Evolutionary conservation across 2,888 invertebrate species (phyloP).

Genomic region (Ectemnius cavifrons): DNA sequence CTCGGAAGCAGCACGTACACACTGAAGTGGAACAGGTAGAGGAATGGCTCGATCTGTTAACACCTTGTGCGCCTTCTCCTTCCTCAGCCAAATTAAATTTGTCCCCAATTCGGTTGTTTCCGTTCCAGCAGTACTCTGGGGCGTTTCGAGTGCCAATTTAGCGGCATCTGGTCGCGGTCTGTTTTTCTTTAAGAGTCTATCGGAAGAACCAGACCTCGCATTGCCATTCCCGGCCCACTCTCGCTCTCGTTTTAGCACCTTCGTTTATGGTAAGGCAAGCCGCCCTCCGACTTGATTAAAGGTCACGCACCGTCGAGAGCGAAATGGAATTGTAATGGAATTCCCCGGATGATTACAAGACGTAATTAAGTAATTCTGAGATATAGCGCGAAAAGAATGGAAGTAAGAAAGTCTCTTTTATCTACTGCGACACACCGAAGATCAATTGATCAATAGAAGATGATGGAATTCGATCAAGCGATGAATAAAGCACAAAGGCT

Average conservation of each 20-base stretch:
- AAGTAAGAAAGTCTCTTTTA: background rate
- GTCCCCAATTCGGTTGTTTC: slow-evolving; percentile 68
- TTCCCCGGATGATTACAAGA: slow-evolving; percentile 21
- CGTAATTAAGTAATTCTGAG: slow-evolving; percentile 34
- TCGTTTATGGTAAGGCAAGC: slow-evolving; percentile 56
- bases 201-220: slow-evolving; percentile 46
- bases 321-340: slow-evolving; percentile 25
- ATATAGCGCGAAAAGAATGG: background rate
- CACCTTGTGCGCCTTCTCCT: slow-evolving; percentile 25
- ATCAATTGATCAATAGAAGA: background rate
- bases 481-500: too few relatives aligned
- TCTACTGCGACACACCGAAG: background rate
- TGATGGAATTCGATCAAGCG: too few relatives aligned
- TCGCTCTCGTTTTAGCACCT: slow-evolving; percentile 44
- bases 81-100: slow-evolving; percentile 67
- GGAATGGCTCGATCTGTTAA: slow-evolving; percentile 21
- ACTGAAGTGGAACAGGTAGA: slow-evolving; percentile 33
- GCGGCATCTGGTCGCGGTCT: slow-evolving; percentile 69
- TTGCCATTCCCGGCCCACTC: slow-evolving; percentile 27
- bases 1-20: slow-evolving; percentile 23
- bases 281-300: slow-evolving; percentile 41
- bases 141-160: slow-evolving; percentile 69
- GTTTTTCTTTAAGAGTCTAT: slow-evolving; percentile 67
- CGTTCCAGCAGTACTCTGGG: slow-evolving; percentile 57
- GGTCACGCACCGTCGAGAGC: slow-evolving; percentile 12